Evolutionary conservation across 1,140 invertebrate species (phyloP), one percentile per base, ranked within the genome.

Genomic region (Megathymus violae): DNA sequence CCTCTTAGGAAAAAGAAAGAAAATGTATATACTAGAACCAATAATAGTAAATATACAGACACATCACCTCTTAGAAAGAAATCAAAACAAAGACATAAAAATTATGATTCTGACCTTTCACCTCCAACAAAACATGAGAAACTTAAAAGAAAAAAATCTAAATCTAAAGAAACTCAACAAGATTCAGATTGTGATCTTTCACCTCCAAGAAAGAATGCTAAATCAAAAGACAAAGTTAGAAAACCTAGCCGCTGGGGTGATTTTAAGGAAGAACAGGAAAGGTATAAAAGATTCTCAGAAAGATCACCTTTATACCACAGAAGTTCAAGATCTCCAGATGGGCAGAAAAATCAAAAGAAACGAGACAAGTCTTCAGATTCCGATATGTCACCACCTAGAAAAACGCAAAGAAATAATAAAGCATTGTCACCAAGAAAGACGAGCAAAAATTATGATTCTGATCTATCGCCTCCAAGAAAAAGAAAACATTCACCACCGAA

Each of bases 341-440:
- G n/a, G 10, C 46, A 36, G 11, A 38, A n/a, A n/a, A 17, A 4
- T 22, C 17, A 27, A 1, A 14, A 34, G 11, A 66, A 38, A 38
- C 31, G 48, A 5, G 16, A 38, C 10, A 34, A 36, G 5, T 34
- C 41, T n/a, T 38, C 56, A 25, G 69, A 78, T 68, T 78, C 71
- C 15, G 80, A 83, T 61, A 34, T 74, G 6, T 91, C 79, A 59
- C 84, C 88, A 14, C 78, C 79, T 22, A 83, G 83, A 62, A 80
- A 63, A 63, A 44, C 44, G 10, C 34, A 52, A 0, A 50, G 34
- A 1, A 43, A 31, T 14, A n/a, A n/a, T n/a, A n/a, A n/a, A n/a
- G n/a, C n/a, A n/a, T n/a, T n/a, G n/a, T n/a, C n/a, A n/a, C n/a
- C n/a, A n/a, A n/a, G n/a, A n/a, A n/a, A n/a, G n/a, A n/a, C n/a